Percentiles rank a stretch among this genome's conserved stretches.
Conservation (phyloP, 2,113 vertebrate genomes). For the Grantiella picta region DNA sequence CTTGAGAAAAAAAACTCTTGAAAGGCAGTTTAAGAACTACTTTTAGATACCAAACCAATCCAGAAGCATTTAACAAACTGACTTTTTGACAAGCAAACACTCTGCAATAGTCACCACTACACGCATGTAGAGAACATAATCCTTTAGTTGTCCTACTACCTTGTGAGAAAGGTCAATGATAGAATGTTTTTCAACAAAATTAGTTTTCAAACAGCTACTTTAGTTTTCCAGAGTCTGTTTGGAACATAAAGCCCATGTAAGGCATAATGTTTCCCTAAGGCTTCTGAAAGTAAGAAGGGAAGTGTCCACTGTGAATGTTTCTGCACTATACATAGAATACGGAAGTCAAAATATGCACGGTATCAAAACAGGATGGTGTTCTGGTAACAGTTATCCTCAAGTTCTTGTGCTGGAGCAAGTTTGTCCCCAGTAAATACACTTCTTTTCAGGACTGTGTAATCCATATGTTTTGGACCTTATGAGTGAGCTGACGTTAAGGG, state of each 20-base stretch:
- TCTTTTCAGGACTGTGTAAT: background rate
- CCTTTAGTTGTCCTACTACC: background rate
- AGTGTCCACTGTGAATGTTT: background rate
- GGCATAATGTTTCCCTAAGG: background rate
- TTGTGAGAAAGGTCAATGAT: background rate
- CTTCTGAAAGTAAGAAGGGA: background rate
- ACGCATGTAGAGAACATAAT: accelerated
- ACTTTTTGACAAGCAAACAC: background rate
- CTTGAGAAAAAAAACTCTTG: background rate
- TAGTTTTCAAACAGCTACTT: background rate
- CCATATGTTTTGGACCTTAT: background rate
- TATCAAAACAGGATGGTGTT: background rate
- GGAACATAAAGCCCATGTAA: background rate
- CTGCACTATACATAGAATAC: background rate
- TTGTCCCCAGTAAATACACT: background rate
- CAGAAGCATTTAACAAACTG: background rate
- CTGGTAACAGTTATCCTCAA: background rate
- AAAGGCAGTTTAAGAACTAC: background rate
- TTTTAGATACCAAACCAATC: background rate
- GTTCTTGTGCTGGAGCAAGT: background rate
- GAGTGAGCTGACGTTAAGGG: background rate
- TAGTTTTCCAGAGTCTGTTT: background rate
- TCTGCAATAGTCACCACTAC: background rate
- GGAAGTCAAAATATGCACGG: background rate
- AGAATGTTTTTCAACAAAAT: background rate